phyloP scores from a whole-genome alignment of 2,888 invertebrate genomes.

The Drosophila affinis region DNA sequence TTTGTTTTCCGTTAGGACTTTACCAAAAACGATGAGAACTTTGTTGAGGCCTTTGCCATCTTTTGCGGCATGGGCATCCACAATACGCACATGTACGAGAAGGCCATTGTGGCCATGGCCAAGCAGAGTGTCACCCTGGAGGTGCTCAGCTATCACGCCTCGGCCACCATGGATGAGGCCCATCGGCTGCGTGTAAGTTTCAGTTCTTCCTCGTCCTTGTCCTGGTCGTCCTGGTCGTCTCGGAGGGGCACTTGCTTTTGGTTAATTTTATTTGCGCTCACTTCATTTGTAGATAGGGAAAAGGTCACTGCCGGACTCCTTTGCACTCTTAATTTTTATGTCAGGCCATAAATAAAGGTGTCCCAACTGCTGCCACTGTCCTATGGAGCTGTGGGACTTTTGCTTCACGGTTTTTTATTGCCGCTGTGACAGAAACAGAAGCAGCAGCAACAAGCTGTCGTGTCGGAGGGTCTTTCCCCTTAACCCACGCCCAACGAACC shows the following conservation, averaged over 20 bases:
- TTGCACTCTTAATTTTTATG: slow-evolving; percentile 53
- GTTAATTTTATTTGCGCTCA: slow-evolving; percentile 64
- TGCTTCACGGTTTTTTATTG: slow-evolving; percentile 50
- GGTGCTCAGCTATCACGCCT: slow-evolving; percentile 96
- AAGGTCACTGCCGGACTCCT: slow-evolving; percentile 26
- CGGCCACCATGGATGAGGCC: slow-evolving; percentile 95
- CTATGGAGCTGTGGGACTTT: slow-evolving; percentile 27
- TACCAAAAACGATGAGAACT: slow-evolving; percentile 97
- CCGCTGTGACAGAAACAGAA: slow-evolving; percentile 54
- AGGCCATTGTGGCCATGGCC: slow-evolving; percentile 97
- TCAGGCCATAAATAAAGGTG: slow-evolving; percentile 61
- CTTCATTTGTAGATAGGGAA: slow-evolving; percentile 59
- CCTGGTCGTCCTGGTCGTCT: neutral
- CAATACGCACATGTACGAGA: slow-evolving; percentile 98
- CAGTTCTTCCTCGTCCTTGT: neutral
- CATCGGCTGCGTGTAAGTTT: slow-evolving; percentile 91
- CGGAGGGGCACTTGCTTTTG: slow-evolving; percentile 33
- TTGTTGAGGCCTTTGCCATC: slow-evolving; percentile 98
- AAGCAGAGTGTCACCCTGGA: slow-evolving; percentile 98
- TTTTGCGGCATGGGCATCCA: slow-evolving; percentile 99
- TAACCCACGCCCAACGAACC: slow-evolving; percentile 31
- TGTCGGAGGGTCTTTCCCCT: neutral
- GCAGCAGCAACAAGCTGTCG: slow-evolving; percentile 47
- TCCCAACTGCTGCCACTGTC: slow-evolving; percentile 31
- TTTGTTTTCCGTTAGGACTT: slow-evolving; percentile 85